These are phyloP conservation scores for Drosophila teissieri DNA, from an alignment of 1,140 invertebrate species.

Conservation along the genomic window DNA sequence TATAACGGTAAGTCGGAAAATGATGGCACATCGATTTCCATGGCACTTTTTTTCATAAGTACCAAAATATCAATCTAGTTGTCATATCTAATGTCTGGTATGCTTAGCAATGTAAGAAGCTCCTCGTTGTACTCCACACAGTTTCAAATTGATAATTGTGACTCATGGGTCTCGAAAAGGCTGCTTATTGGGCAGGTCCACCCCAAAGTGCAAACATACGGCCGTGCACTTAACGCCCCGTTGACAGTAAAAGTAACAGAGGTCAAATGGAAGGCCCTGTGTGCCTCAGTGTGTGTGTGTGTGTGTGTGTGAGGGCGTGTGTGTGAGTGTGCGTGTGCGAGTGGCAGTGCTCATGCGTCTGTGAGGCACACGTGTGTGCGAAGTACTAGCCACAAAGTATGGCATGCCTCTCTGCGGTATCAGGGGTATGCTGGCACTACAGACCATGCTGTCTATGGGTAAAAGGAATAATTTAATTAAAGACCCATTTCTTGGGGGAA, in stretches of 20 bases:
- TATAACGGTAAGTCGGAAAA: too few relatives aligned
- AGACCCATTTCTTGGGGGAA: too few relatives aligned
- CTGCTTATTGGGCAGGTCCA: conserved; percentile 8
- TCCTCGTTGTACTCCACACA: not conserved
- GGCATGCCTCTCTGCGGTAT: conserved; percentile 11
- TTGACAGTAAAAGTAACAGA: conserved; percentile 54
- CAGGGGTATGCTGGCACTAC: not conserved
- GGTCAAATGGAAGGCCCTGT: conserved; percentile 35
- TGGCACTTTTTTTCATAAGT: too few relatives aligned
- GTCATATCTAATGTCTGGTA: too few relatives aligned
- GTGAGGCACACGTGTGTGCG: conserved; percentile 26
- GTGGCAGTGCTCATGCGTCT: not conserved
- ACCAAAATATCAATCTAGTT: too few relatives aligned
- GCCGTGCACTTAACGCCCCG: conserved; percentile 40
- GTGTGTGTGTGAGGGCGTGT: too few relatives aligned
- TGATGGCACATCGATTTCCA: too few relatives aligned
- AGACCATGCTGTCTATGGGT: too few relatives aligned
- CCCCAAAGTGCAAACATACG: conserved; percentile 22
- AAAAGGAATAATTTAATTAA: not conserved
- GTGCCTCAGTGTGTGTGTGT: not conserved
- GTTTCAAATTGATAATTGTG: not conserved
- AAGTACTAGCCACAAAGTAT: conserved; percentile 32
- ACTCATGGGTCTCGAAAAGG: not conserved
- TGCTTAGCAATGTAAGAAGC: not conserved
- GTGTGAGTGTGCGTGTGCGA: not conserved